Evolutionary conservation across 1,140 invertebrate species (phyloP).

Genomic region (Myzus persicae): DNA sequence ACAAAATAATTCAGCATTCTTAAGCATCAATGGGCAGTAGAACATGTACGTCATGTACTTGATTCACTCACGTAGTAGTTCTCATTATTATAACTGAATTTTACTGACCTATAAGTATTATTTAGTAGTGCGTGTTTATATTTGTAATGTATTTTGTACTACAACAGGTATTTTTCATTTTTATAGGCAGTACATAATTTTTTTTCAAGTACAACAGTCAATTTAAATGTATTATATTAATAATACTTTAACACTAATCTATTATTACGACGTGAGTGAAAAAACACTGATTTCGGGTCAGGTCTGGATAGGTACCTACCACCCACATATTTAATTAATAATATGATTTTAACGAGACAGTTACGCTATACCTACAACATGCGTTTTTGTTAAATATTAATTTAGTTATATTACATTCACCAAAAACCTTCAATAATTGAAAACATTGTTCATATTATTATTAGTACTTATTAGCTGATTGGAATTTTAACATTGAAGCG

Average conservation of each 20-base stretch:
- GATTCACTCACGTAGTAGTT: neutral
- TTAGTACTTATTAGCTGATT: too few relatives aligned
- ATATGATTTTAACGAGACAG: neutral
- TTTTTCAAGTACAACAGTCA: neutral
- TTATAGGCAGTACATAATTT: too few relatives aligned
- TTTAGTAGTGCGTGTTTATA: too few relatives aligned
- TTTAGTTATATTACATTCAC: too few relatives aligned
- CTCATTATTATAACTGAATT: neutral
- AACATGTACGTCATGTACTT: neutral
- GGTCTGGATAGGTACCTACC: neutral
- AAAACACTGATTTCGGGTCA: neutral
- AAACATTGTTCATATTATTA: too few relatives aligned
- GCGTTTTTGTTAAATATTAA: neutral
- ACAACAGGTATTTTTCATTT: too few relatives aligned
- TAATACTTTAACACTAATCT: neutral
- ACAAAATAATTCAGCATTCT: neutral
- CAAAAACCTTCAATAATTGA: too few relatives aligned
- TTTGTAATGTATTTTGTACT: neutral
- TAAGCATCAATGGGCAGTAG: neutral
- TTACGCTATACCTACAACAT: neutral
- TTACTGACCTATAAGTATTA: neutral
- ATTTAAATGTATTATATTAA: neutral
- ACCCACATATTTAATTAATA: neutral
- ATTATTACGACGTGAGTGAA: neutral
- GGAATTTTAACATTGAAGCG: too few relatives aligned